phyloP scores from a whole-genome alignment of 2,888 invertebrate species.

The Automeris io region DNA sequence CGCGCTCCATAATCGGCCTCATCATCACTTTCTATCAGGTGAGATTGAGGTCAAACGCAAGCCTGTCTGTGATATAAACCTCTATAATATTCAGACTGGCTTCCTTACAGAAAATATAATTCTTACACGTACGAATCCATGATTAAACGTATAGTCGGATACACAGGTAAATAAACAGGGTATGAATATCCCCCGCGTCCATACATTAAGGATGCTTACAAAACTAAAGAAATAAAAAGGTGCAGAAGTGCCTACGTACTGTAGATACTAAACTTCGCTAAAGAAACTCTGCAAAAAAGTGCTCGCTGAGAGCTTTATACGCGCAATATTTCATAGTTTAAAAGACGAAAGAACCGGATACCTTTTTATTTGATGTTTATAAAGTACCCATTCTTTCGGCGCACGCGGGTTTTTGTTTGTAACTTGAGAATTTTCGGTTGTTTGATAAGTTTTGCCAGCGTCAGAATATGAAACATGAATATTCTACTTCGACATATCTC shows the following conservation, averaged over 20 bases:
- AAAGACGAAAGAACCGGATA: constrained; percentile 36
- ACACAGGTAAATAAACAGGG: too few species aligned
- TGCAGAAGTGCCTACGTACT: constrained; percentile 30
- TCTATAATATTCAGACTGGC: too few species aligned
- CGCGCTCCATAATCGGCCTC: too few species aligned
- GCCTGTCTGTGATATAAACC: too few species aligned
- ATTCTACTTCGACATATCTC: background rate
- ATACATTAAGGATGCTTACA: constrained; percentile 6
- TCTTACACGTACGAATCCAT: too few species aligned
- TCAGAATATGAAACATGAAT: background rate
- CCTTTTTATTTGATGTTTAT: constrained; percentile 39
- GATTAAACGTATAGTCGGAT: too few species aligned
- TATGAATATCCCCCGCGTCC: constrained; percentile 8
- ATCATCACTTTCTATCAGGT: too few species aligned
- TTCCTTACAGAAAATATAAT: too few species aligned
- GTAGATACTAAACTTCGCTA: constrained; percentile 27
- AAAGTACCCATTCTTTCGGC: constrained; percentile 27
- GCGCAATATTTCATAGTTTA: constrained; percentile 46
- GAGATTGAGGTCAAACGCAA: too few species aligned
- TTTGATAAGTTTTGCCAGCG: background rate
- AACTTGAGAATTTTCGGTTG: constrained; percentile 3
- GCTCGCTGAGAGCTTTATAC: constrained; percentile 41
- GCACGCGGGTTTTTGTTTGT: constrained; percentile 13
- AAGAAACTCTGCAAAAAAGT: constrained; percentile 31
- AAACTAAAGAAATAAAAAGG: constrained; percentile 17